phyloP scores from a whole-genome alignment of 2,113 vertebrate species.

The Pao palembangensis region DNA sequence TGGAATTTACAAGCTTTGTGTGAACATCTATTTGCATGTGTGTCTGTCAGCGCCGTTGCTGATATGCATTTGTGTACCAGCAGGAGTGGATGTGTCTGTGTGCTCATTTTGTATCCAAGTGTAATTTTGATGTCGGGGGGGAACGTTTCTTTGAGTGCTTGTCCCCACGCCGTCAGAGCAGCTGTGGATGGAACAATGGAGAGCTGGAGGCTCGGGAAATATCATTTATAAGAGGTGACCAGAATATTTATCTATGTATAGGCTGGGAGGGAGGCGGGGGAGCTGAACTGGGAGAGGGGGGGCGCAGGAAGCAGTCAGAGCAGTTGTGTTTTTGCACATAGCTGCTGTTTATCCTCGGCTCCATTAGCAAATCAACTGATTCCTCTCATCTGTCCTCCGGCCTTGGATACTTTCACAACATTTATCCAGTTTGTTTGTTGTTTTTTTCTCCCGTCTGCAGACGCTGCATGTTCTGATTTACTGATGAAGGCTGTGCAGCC shows the following conservation, averaged over 20 bases:
- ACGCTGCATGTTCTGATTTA: slow-evolving; percentile 44
- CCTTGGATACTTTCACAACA: slow-evolving; percentile 57
- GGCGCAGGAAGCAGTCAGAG: slow-evolving; percentile 28
- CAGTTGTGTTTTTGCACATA: slow-evolving; percentile 29
- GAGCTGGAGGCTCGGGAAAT: slow-evolving; percentile 42
- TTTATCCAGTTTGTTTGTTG: slow-evolving; percentile 41
- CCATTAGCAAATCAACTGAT: slow-evolving; percentile 66
- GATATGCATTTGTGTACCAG: slow-evolving; percentile 22
- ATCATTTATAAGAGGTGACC: slow-evolving; percentile 24
- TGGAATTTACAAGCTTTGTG: slow-evolving; percentile 92
- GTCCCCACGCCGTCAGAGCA: slow-evolving; percentile 38
- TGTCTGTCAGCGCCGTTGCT: slow-evolving; percentile 31
- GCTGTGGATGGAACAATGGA: slow-evolving; percentile 48
- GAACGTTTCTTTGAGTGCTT: slow-evolving; percentile 43
- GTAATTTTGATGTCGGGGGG: slow-evolving; percentile 55
- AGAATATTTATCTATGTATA: slow-evolving; percentile 41
- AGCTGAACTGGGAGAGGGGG: slow-evolving; percentile 9
- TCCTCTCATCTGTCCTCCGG: slow-evolving; percentile 49
- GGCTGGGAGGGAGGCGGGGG: not conserved
- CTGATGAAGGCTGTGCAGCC: slow-evolving; percentile 36
- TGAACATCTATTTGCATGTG: slow-evolving; percentile 54
- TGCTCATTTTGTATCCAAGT: slow-evolving; percentile 43
- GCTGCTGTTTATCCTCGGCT: slow-evolving; percentile 26
- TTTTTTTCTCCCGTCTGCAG: slow-evolving; percentile 5
- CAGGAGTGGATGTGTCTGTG: slow-evolving; percentile 4